A percentile compares a stretch with the other conserved stretches of the same genome.
phyloP scores from a whole-genome alignment of 2,113 vertebrate genomes.

The Mustela lutreola region DNA sequence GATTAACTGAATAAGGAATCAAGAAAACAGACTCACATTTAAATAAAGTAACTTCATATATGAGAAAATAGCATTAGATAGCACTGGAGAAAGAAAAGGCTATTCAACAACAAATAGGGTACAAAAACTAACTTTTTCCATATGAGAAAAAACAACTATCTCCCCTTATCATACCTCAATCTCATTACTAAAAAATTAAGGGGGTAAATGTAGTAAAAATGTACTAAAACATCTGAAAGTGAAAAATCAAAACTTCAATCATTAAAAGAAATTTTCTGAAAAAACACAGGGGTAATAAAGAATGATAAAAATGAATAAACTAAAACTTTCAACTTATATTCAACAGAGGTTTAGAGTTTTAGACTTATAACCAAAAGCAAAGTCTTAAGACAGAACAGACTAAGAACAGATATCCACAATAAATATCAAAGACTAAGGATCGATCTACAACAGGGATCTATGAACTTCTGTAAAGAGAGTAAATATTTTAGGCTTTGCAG shows the following conservation, averaged over 20 bases:
- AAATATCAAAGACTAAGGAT: conserved; percentile 26
- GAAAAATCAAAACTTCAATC: background rate
- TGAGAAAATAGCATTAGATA: conserved; percentile 48
- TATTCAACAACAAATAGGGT: conserved; percentile 10
- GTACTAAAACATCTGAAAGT: conserved; percentile 2
- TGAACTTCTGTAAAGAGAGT: background rate
- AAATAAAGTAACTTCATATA: background rate
- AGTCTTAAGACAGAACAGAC: background rate
- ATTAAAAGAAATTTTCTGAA: conserved; percentile 46
- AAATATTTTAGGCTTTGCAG: conserved; percentile 48
- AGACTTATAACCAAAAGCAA: conserved; percentile 16
- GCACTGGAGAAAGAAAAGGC: background rate
- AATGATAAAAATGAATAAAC: conserved; percentile 20
- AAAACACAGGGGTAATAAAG: conserved; percentile 8
- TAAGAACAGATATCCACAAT: background rate
- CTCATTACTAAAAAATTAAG: background rate
- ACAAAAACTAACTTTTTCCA: background rate
- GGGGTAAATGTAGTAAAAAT: background rate
- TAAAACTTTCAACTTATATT: conserved; percentile 30
- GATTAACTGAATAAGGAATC: conserved; percentile 17
- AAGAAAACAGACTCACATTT: background rate
- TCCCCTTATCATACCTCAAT: background rate
- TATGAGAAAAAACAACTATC: conserved; percentile 20
- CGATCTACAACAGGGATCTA: background rate
- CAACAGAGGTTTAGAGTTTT: background rate